Base-by-base conservation (phyloP, 2,888 invertebrate species). In the Acanthacorydalis orientalis region DNA sequence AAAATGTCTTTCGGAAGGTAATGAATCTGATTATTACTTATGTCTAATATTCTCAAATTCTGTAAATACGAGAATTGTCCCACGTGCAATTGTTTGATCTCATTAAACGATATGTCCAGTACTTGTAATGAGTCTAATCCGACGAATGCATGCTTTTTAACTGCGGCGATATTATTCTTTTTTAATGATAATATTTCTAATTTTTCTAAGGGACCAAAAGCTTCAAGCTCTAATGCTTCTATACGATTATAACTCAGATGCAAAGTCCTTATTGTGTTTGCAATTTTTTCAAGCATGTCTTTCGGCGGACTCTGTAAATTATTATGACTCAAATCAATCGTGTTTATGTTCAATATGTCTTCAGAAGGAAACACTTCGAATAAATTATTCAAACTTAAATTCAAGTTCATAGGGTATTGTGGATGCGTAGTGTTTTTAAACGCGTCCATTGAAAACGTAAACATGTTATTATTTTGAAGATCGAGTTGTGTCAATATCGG, bases 51-150 rank as follows among this genome's bases (percentile, higher is more conserved):
- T 49, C 86, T 70, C 48, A 89, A 65, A 55, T 78, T 81, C 53
- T 78, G 77, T 56, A 87, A 68, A 63, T 82, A 83, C 46, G 78
- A 78, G 67, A 87, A 89, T 62, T 86, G 86, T 58, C 83, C 84
- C 47, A 80, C 78, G 50, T 86, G 80, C 54, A 91, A 65, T 60
- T 83, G 82, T 23, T 78, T 75, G 51, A 91, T 75, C 37, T 73
- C 69, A 62, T 91, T 91, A 56, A 73, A 75, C 39, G 85, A 83
- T 14, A 90, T 65, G 60, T 90, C 87, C 46, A 91, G 65, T 57
- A 82, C 77, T 64, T 89, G 88, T 46, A 90, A 64, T 47, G 78
- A 78, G 50, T 75, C 72, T 23, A 88, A 66, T 33, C 83, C 84
- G 51, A 78, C 76, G 61, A 90, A 87, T 4, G 88, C 82, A 60